Conservation (phyloP, 2,797 vertebrate species). For the Enteromius paludinosus region DNA sequence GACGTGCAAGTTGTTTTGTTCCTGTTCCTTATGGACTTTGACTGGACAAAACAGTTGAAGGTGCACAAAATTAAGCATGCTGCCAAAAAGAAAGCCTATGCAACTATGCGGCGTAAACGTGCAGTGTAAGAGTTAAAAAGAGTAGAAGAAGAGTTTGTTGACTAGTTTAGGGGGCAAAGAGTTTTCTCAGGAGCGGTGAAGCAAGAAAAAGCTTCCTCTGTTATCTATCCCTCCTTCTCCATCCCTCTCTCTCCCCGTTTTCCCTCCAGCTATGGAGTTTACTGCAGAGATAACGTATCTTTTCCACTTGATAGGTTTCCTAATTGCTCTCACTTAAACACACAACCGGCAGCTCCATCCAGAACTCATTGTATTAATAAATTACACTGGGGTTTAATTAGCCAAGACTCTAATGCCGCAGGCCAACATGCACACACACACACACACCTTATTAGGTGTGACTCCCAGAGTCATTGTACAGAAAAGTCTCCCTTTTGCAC, state of each 20-base stretch:
- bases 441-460: slow-evolving; percentile 35
- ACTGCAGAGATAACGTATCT: slow-evolving; percentile 44
- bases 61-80: not conserved
- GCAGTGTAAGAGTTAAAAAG: slow-evolving; percentile 5
- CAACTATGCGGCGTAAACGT: not conserved
- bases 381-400: slow-evolving; percentile 57
- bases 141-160: slow-evolving; percentile 15
- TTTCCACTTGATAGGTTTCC: slow-evolving; percentile 50
- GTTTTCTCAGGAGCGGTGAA: not conserved
- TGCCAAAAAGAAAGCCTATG: not conserved
- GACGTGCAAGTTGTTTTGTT: not conserved
- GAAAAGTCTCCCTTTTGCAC: slow-evolving; percentile 5
- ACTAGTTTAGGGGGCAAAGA: slow-evolving; percentile 22
- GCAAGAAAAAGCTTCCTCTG: slow-evolving; percentile 13
- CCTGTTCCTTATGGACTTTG: not conserved
- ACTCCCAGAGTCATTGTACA: not conserved
- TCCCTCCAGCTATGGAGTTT: slow-evolving; percentile 30
- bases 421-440: slow-evolving; percentile 25
- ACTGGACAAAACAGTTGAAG: not conserved
- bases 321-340: slow-evolving; percentile 55
- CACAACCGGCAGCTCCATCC: slow-evolving; percentile 38
- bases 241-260: slow-evolving; percentile 11
- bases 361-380: slow-evolving; percentile 53
- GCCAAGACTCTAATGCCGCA: slow-evolving; percentile 33
- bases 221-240: slow-evolving; percentile 20